Evolutionary conservation across 1,140 invertebrate genomes (phyloP).

Genomic region (Magallana ariakensis): DNA sequence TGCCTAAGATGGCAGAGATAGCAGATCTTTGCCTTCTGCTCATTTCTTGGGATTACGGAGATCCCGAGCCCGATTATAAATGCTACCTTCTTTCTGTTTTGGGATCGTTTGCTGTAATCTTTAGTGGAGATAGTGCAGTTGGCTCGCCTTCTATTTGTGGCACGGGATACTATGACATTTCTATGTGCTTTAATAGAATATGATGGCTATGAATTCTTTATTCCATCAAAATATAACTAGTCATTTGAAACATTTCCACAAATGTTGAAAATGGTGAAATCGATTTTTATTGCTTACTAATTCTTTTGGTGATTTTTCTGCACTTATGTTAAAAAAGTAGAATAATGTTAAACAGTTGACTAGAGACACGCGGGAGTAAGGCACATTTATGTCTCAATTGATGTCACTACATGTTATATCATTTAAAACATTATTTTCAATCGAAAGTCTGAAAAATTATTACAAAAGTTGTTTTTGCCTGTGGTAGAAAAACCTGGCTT

Average conservation of each 20-base stretch:
- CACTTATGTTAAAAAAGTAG: neutral
- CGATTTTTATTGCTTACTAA: too few species aligned
- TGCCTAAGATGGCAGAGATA: slow-evolving; percentile 48
- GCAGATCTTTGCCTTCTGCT: slow-evolving; percentile 37
- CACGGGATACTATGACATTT: neutral
- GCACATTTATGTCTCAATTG: neutral
- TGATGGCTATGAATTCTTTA: neutral
- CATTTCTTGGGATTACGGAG: slow-evolving; percentile 51
- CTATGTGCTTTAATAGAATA: neutral
- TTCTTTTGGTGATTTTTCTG: neutral
- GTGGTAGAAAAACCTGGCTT: neutral
- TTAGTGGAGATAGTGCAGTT: slow-evolving; percentile 40
- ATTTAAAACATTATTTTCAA: slow-evolving; percentile 1
- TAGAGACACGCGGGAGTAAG: neutral
- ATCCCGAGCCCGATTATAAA: slow-evolving; percentile 33
- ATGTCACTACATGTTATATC: neutral
- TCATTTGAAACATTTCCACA: too few species aligned
- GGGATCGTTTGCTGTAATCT: slow-evolving; percentile 43
- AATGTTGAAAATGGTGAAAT: too few species aligned
- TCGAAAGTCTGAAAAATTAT: neutral
- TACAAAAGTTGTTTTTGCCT: neutral
- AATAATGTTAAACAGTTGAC: neutral
- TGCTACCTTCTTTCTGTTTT: slow-evolving; percentile 32
- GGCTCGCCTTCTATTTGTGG: slow-evolving; percentile 12
- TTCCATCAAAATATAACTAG: too few species aligned